Base-by-base conservation (phyloP, 2,113 vertebrate genomes). In the Capra hircus region DNA sequence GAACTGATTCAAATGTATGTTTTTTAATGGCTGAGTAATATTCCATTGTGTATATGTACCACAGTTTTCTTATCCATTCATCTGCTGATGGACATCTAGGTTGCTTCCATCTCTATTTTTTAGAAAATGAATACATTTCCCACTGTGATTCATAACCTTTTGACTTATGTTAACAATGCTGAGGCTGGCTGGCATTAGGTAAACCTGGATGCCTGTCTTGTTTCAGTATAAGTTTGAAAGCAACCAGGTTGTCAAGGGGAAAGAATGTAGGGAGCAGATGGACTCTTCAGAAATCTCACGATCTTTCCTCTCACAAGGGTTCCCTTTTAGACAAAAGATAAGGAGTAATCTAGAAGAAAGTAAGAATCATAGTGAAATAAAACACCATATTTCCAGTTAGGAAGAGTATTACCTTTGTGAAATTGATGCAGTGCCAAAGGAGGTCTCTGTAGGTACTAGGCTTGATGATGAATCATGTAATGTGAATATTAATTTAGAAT, bases 161-260 rank as follows among this genome's bases (percentile, higher is more conserved):
- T 97, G 89, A 94, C 74, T 91, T 97, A 60, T 40, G 53, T 90
- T 94, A 84, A 78, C 55, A 84, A 88, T 3, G 4, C 28, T 87
- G 43, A 90, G 7, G 15, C 80, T 60, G 52, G 12, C 53, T 94
- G 62, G n/a, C n/a, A 88, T 87, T 55, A 83, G 43, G 53, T 95
- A 94, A 96, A 90, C 43, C 57, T 84, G 11, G 55, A 60, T 90
- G 62, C 25, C 45, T 97, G 57, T 84, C 55, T 88, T 90, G 21
- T 92, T 90, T 94, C 50, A 95, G 12, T 88, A 88, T 80, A 57
- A 50, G 43, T 94, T 88, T 96, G 81, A 96, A 95, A 94, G 74
- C 60, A 92, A 93, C n/a, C 30, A 88, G 25, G 12, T 92, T 92
- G 25, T 91, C 33, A 62, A 67, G 30, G 55, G 12, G 1, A 27